phyloP scores from a whole-genome alignment of 2,797 vertebrate genomes.

The Taenioides sp. region DNA sequence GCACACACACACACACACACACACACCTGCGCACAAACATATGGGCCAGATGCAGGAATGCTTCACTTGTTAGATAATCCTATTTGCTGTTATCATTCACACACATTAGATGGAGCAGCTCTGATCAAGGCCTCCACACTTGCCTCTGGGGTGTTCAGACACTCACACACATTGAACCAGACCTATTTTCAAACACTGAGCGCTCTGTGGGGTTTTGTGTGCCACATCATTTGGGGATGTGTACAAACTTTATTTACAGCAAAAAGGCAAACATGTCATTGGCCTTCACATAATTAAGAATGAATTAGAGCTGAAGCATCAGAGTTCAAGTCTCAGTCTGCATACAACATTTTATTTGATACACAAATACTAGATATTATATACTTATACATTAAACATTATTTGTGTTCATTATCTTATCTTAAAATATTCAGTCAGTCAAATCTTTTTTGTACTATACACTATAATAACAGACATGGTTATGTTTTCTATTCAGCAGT shows the following conservation, averaged over 20 bases:
- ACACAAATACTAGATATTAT: too few relatives aligned
- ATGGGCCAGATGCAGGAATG: slow-evolving; percentile 56
- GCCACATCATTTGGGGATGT: slow-evolving; percentile 45
- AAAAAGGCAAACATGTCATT: slow-evolving; percentile 32
- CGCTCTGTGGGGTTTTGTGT: slow-evolving; percentile 31
- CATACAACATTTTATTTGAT: too few relatives aligned
- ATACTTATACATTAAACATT: background rate
- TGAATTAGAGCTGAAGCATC: background rate
- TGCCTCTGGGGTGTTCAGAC: slow-evolving; percentile 45
- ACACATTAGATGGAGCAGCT: slow-evolving; percentile 62
- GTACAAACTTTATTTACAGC: slow-evolving; percentile 44
- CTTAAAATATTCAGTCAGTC: background rate
- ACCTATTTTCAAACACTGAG: slow-evolving; percentile 51
- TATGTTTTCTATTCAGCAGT: background rate
- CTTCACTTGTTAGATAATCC: slow-evolving; percentile 68
- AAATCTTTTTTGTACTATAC: too few relatives aligned
- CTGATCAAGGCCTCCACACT: slow-evolving; percentile 56
- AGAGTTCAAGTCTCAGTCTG: background rate
- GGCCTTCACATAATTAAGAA: slow-evolving; percentile 10
- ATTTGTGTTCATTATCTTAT: background rate
- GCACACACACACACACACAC: too few relatives aligned
- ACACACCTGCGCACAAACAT: too few relatives aligned
- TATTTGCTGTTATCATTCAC: slow-evolving; percentile 63
- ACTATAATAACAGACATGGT: background rate
- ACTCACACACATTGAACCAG: slow-evolving; percentile 14